Percentiles rank a stretch among this genome's conserved stretches.
These are phyloP conservation scores for Enteromius mattozi DNA, from an alignment of 2,797 vertebrate genomes.

Conservation along the genomic window DNA sequence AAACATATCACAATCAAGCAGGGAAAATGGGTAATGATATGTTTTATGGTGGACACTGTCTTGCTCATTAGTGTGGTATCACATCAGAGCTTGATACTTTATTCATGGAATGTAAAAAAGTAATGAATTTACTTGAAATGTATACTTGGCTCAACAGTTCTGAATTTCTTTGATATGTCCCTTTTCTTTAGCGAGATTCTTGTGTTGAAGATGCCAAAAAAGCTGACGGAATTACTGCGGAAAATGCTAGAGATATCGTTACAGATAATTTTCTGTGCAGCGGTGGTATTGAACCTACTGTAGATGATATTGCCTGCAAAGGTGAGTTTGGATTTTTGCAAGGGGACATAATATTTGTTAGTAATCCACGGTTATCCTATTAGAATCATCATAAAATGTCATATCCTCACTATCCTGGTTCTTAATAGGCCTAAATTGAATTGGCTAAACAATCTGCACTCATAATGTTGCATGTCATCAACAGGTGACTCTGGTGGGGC, in stretches of 20 bases:
- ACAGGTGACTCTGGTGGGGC: slow-evolving; percentile 67
- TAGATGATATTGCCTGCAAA: slow-evolving; percentile 62
- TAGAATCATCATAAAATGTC: not conserved
- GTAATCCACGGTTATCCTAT: not conserved
- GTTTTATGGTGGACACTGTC: not conserved
- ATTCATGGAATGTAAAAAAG: not conserved
- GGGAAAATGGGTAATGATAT: slow-evolving; percentile 49
- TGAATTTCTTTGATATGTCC: not conserved
- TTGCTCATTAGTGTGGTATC: not conserved
- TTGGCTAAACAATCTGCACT: not conserved
- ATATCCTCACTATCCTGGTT: not conserved
- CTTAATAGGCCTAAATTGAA: not conserved
- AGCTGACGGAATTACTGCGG: not conserved
- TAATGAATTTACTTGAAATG: not conserved
- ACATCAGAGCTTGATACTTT: not conserved
- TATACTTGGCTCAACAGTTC: not conserved
- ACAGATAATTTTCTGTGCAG: slow-evolving; percentile 63
- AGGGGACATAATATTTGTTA: not conserved
- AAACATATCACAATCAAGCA: slow-evolving; percentile 54
- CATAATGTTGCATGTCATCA: not conserved
- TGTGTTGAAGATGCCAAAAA: slow-evolving; percentile 58
- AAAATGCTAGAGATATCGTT: slow-evolving; percentile 40
- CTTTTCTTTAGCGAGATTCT: slow-evolving; percentile 38
- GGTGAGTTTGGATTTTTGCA: slow-evolving; percentile 48
- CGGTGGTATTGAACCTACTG: slow-evolving; percentile 46